Conservation (phyloP, 1,140 invertebrate species). For the Drosophila pseudoananassae region DNA sequence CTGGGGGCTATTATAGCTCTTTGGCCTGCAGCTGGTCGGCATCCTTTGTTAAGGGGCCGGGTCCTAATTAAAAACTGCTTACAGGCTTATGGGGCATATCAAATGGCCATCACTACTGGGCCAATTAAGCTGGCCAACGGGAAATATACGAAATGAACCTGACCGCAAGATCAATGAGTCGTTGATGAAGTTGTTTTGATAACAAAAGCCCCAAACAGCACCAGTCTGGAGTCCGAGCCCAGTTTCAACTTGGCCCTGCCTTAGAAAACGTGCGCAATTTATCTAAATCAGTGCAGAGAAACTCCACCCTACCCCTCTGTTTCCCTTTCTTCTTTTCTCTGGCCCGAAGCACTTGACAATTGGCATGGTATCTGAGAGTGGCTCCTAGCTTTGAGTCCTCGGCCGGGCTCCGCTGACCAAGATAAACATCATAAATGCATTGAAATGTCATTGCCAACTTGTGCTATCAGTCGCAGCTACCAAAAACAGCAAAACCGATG, state of each 20-base stretch:
- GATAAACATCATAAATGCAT: slow-evolving; percentile 83
- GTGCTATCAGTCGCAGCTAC: slow-evolving; percentile 62
- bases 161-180: slow-evolving; percentile 68
- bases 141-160: slow-evolving; percentile 52
- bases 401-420: slow-evolving; percentile 29
- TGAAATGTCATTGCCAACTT: slow-evolving; percentile 82
- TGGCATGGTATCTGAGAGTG: slow-evolving; percentile 58
- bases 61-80: slow-evolving; percentile 70
- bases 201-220: slow-evolving; percentile 16
- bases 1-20: background rate
- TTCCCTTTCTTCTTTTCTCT: background rate
- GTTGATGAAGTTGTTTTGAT: slow-evolving; percentile 51
- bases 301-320: slow-evolving; percentile 3
- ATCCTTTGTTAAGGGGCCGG: slow-evolving; percentile 54
- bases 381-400: slow-evolving; percentile 15
- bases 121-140: slow-evolving; percentile 66
- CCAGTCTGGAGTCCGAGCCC: slow-evolving; percentile 46
- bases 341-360: slow-evolving; percentile 50
- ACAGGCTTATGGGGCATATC: slow-evolving; percentile 37
- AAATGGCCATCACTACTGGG: slow-evolving; percentile 51
- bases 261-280: slow-evolving; percentile 81
- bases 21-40: slow-evolving; percentile 45
- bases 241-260: slow-evolving; percentile 56
- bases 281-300: slow-evolving; percentile 79
- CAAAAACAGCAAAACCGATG: slow-evolving; percentile 59